Conservation (phyloP, 2,797 vertebrate species). For the Sebastes steindachneri region DNA sequence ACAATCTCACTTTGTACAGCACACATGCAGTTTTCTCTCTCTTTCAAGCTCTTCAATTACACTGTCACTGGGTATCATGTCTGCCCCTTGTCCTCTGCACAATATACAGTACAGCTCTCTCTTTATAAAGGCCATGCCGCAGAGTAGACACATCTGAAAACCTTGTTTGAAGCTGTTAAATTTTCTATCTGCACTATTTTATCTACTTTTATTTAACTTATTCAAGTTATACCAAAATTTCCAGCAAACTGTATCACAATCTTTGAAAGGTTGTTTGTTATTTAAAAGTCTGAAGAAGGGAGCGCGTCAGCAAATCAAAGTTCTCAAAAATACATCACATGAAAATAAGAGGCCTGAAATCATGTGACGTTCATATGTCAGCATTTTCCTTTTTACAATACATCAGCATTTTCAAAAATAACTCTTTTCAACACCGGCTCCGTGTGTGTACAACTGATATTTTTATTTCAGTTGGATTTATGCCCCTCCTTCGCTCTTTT, state of each 20-base stretch:
- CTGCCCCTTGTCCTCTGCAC: background rate
- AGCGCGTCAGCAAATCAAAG: background rate
- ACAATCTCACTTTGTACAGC: conserved; percentile 36
- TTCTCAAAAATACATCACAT: background rate
- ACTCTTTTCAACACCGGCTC: background rate
- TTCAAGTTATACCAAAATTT: background rate
- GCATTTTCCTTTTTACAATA: conserved; percentile 26
- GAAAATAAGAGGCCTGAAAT: background rate
- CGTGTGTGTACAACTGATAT: background rate
- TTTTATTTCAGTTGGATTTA: background rate
- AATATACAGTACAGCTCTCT: background rate
- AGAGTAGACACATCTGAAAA: background rate
- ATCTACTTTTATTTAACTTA: background rate
- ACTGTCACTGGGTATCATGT: conserved; percentile 5
- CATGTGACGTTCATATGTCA: background rate
- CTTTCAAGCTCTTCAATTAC: conserved; percentile 32
- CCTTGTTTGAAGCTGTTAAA: background rate
- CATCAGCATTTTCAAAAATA: background rate
- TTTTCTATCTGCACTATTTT: background rate
- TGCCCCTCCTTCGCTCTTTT: conserved; percentile 3
- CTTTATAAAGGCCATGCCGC: background rate
- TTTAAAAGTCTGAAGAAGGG: background rate
- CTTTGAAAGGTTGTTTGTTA: background rate
- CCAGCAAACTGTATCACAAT: background rate
- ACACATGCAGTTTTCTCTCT: conserved; percentile 25